Conservation (phyloP, 2,888 invertebrate genomes). For the Eurytoma californica region DNA sequence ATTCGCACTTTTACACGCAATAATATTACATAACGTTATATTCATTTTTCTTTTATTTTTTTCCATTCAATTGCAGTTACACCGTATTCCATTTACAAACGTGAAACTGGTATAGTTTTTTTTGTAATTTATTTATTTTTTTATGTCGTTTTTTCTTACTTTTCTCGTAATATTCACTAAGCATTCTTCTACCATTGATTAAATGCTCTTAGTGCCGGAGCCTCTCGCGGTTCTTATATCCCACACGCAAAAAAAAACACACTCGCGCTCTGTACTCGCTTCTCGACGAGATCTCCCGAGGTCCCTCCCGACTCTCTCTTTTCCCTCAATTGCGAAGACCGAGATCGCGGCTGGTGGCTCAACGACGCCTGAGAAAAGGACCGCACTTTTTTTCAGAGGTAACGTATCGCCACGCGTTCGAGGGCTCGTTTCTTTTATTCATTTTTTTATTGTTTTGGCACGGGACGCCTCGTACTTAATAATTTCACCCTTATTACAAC, state of each 20-base stretch:
- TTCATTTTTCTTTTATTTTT: conserved; percentile 58
- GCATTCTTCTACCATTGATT: conserved; percentile 71
- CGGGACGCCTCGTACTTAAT: neutral
- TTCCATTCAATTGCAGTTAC: conserved; percentile 63
- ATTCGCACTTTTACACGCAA: conserved; percentile 55
- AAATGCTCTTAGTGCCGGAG: conserved; percentile 72
- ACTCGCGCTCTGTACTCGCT: conserved; percentile 42
- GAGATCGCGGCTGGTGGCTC: conserved; percentile 36
- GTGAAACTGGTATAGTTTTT: conserved; percentile 64
- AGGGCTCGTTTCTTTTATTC: neutral
- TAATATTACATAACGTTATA: conserved; percentile 68
- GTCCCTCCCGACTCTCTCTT: conserved; percentile 36
- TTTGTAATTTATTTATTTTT: conserved; percentile 56
- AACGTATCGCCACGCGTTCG: conserved; percentile 63
- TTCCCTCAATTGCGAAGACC: conserved; percentile 35
- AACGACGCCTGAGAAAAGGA: conserved; percentile 73
- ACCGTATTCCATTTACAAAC: conserved; percentile 64
- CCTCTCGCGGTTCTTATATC: conserved; percentile 57
- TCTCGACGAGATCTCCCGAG: conserved; percentile 53
- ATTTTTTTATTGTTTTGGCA: neutral
- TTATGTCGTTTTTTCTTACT: conserved; percentile 52
- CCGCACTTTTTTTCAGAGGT: conserved; percentile 73
- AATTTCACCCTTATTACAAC: neutral
- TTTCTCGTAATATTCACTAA: conserved; percentile 65
- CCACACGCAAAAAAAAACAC: conserved; percentile 38